These are phyloP conservation scores for Troides oblongomaculatus DNA, from an alignment of 2,888 invertebrate genomes.

Conservation along the genomic window DNA sequence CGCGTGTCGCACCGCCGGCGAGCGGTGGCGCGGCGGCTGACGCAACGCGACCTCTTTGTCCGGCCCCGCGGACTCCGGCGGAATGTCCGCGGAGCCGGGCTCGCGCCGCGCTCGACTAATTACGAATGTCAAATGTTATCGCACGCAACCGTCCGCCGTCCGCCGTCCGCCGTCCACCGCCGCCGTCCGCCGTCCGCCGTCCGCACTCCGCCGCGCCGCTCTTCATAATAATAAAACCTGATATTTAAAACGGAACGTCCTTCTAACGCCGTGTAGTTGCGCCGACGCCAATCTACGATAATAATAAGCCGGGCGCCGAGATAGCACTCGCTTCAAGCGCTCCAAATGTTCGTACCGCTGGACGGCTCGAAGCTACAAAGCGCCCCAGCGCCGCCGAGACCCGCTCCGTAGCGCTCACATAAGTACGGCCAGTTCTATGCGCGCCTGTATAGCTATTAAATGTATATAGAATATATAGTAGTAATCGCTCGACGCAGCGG, in stretches of 20 bases:
- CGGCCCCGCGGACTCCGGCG: conserved; percentile 53
- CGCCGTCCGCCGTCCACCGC: conserved; percentile 64
- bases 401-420: conserved; percentile 74
- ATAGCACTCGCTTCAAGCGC: conserved; percentile 67
- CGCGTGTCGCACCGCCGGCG: conserved; percentile 41
- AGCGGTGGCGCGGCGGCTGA: conserved; percentile 50
- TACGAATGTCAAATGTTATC: conserved; percentile 81
- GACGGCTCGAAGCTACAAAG: conserved; percentile 51
- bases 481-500: conserved; percentile 81
- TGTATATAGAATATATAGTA: conserved; percentile 81
- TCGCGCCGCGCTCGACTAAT: conserved; percentile 75
- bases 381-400: conserved; percentile 62
- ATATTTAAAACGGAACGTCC: conserved; percentile 81
- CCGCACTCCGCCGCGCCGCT: conserved; percentile 79
- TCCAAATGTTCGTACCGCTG: conserved; percentile 41
- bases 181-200: conserved; percentile 69
- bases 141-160: conserved; percentile 76
- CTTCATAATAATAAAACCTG: conserved; percentile 81
- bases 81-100: conserved; percentile 43
- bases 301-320: conserved; percentile 75
- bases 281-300: conserved; percentile 81
- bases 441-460: conserved; percentile 81
- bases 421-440: conserved; percentile 81
- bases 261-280: conserved; percentile 81
- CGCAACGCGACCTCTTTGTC: conserved; percentile 79